Evolutionary conservation across 64 coral and sea anemone genomes (phyloP).

Genomic region (Anthopleura sola): DNA sequence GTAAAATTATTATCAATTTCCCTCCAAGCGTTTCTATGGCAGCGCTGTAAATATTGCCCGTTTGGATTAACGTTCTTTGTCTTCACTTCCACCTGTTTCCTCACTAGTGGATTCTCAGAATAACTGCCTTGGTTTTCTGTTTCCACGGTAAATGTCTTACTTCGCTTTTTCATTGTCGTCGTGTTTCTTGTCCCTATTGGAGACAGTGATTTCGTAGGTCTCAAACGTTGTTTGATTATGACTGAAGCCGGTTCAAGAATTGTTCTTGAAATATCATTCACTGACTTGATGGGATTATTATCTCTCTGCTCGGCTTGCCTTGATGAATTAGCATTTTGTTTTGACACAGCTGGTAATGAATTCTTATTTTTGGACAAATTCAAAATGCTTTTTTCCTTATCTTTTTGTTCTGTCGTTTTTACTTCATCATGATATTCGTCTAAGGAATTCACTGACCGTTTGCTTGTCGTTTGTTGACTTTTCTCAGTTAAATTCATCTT

Average conservation of each 20-base stretch:
- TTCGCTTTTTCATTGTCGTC: not conserved
- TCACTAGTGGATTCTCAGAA: not conserved
- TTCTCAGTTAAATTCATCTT: not conserved
- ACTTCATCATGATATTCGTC: not conserved
- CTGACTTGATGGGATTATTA: not conserved
- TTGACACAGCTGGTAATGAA: not conserved
- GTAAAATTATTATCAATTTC: not conserved
- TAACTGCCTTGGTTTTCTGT: not conserved
- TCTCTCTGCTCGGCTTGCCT: not conserved
- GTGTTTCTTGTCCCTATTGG: not conserved
- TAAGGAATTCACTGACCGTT: not conserved
- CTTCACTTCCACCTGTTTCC: not conserved
- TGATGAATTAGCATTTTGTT: not conserved
- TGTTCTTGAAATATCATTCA: conserved; percentile 13
- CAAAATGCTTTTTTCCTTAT: not conserved
- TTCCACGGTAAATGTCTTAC: not conserved
- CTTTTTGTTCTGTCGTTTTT: not conserved
- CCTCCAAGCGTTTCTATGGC: conserved; percentile 18
- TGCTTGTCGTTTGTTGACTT: conserved; percentile 2
- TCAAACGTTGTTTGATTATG: not conserved
- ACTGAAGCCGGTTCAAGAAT: not conserved
- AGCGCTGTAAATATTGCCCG: not conserved
- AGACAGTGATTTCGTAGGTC: not conserved
- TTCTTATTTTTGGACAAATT: not conserved
- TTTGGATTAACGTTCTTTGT: not conserved